These are phyloP conservation scores for Abrostola tripartita DNA, from an alignment of 2,888 invertebrate genomes.

Conservation along the genomic window DNA sequence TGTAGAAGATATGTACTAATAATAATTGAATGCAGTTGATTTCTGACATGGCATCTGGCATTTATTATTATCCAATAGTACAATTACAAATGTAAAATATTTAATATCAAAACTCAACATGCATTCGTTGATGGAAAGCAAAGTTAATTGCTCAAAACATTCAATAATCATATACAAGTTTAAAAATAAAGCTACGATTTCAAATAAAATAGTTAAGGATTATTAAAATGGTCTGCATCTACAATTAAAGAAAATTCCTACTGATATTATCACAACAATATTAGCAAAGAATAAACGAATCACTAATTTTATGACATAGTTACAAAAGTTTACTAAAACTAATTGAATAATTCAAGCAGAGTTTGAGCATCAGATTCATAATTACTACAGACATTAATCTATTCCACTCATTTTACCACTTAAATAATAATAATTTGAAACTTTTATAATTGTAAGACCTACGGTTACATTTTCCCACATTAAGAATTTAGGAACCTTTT, in stretches of 20 bases:
- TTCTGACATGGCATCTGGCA: conserved; percentile 45
- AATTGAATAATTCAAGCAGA: conserved; percentile 77
- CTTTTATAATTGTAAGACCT: conserved; percentile 28
- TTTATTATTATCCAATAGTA: conserved; percentile 23
- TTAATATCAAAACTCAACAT: conserved; percentile 65
- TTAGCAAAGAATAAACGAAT: conserved; percentile 75
- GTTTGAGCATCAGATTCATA: conserved; percentile 84
- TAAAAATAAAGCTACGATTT: conserved; percentile 69
- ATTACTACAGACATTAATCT: conserved; percentile 50
- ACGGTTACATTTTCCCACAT: conserved; percentile 5
- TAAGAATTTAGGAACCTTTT: conserved; percentile 35
- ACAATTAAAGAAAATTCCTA: conserved; percentile 71
- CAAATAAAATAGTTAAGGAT: conserved; percentile 60
- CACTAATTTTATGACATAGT: conserved; percentile 65
- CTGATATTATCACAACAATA: conserved; percentile 68
- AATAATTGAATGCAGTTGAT: conserved; percentile 55
- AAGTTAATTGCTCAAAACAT: conserved; percentile 63
- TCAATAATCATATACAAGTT: conserved; percentile 60
- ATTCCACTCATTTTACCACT: conserved; percentile 80
- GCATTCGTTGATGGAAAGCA: conserved; percentile 69
- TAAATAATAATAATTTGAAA: conserved; percentile 80
- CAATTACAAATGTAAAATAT: conserved; percentile 29
- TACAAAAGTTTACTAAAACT: conserved; percentile 71
- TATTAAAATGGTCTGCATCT: conserved; percentile 67
- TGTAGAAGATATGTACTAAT: conserved; percentile 52